Evolutionary conservation across 2,113 vertebrate genomes (phyloP), one percentile per base, ranked within the genome.

Genomic region (Onychostoma macrolepis): DNA sequence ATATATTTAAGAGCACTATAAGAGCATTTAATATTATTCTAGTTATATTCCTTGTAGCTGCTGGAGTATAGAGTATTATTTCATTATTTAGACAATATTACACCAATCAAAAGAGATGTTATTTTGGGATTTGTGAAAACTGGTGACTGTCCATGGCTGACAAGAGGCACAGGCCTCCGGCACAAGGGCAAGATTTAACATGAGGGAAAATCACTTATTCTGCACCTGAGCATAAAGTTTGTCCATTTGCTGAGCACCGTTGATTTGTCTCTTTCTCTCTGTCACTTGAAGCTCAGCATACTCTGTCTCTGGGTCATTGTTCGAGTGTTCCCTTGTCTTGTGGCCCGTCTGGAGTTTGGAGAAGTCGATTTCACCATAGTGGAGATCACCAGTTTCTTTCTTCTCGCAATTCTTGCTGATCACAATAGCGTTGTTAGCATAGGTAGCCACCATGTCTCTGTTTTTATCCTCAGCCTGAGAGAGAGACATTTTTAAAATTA

Each of bases 351-450:
- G 80, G n/a, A 50, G 63, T 48, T 24, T 30, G 41, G 80, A 83
- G 19, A 83, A 71, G 63, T 71, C 63, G 15, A 83, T 83, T 41
- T 83, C 63, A 71, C 63, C 80, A 83, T 50, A 83, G 26, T 69
- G 28, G 10, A 83, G 17, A 17, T 71, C 80, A 33, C 24, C 61
- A 4, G 26, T 71, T 69, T 71, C 26, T 24, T 71, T 33, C 41
- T 36, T 69, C 19, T 71, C 41, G 13, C 2, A 5, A 8, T 65
- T 83, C 26, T 12, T 45, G 26, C 45, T 33, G 43, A 11, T 53
- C 4, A 4, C 45, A 13, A 1, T 17, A n/a, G 7, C 15, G 28
- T 26, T 43, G 79, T 65, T 65, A 65, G 56, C n/a, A 43, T 28
- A 81, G 7, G 43, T 17, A 41, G 12, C 56, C 28, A 12, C 9